These are phyloP conservation scores for Fukomys damarensis DNA, from an alignment of 2,113 vertebrate species.

Conservation along the genomic window DNA sequence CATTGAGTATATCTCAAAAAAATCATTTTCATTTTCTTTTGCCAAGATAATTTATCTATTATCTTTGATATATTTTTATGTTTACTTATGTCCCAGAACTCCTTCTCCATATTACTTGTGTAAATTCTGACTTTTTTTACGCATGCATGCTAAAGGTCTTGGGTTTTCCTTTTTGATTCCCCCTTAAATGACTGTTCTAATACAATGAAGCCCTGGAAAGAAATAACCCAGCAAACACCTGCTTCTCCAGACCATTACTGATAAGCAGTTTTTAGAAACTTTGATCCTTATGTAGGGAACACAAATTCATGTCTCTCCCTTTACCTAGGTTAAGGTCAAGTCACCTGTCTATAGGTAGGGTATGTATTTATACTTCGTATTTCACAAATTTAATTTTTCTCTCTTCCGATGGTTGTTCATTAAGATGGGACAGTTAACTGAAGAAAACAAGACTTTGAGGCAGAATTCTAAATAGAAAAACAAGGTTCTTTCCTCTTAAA, in stretches of 20 bases:
- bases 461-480: not conserved
- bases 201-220: not conserved
- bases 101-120: not conserved
- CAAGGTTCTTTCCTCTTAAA: not conserved
- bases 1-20: not conserved
- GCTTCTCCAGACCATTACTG: not conserved
- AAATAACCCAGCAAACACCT: not conserved
- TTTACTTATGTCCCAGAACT: not conserved
- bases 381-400: not conserved
- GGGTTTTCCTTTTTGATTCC: not conserved
- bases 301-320: not conserved
- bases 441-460: conserved; percentile 7
- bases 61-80: not conserved
- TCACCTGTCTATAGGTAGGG: not conserved
- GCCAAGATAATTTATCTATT: not conserved
- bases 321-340: not conserved
- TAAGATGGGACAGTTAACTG: not conserved
- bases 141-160: not conserved
- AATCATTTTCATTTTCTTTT: conserved; percentile 2
- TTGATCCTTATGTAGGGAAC: not conserved
- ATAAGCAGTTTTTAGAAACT: not conserved
- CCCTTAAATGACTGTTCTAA: not conserved
- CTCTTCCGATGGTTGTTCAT: not conserved
- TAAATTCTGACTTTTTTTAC: not conserved
- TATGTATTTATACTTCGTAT: not conserved